phyloP scores from a whole-genome alignment of 2,113 vertebrate species.

The Scomber japonicus region DNA sequence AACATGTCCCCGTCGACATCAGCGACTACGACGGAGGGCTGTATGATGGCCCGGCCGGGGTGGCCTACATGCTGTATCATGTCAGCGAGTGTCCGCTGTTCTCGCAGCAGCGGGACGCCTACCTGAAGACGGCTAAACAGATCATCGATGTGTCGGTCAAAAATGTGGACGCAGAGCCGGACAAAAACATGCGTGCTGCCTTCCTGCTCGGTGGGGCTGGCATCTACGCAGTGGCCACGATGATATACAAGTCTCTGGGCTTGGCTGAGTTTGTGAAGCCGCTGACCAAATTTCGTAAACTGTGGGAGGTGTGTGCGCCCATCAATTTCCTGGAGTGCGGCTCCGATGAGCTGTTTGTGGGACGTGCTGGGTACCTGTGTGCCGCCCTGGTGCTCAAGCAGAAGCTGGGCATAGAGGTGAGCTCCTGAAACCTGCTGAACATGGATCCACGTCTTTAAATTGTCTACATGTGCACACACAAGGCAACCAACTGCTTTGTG shows the following conservation, averaged over 20 bases:
- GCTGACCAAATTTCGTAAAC: slow-evolving; percentile 88
- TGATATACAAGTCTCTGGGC: slow-evolving; percentile 89
- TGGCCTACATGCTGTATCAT: slow-evolving; percentile 92
- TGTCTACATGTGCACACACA: background rate
- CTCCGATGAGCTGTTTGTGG: slow-evolving; percentile 93
- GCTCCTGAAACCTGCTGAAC: slow-evolving; percentile 11
- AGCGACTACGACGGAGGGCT: slow-evolving; percentile 87
- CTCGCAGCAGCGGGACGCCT: slow-evolving; percentile 83
- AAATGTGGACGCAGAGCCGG: slow-evolving; percentile 86
- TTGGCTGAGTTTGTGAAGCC: slow-evolving; percentile 86
- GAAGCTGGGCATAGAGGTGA: slow-evolving; percentile 91
- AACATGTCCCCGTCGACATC: slow-evolving; percentile 79
- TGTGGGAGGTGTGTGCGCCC: slow-evolving; percentile 88
- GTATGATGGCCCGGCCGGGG: slow-evolving; percentile 89
- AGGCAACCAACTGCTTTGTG: background rate
- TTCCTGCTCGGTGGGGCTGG: slow-evolving; percentile 91
- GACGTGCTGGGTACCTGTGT: slow-evolving; percentile 91
- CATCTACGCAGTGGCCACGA: slow-evolving; percentile 88
- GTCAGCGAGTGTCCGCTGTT: slow-evolving; percentile 89
- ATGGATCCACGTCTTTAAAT: too few species aligned
- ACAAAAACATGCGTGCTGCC: slow-evolving; percentile 88
- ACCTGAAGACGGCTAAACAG: slow-evolving; percentile 88
- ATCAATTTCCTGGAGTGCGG: slow-evolving; percentile 91
- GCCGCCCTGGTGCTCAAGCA: slow-evolving; percentile 90
- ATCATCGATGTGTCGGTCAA: slow-evolving; percentile 88